Conservation (phyloP, 2,797 vertebrate genomes). For the Enteromius trimaculatus region DNA sequence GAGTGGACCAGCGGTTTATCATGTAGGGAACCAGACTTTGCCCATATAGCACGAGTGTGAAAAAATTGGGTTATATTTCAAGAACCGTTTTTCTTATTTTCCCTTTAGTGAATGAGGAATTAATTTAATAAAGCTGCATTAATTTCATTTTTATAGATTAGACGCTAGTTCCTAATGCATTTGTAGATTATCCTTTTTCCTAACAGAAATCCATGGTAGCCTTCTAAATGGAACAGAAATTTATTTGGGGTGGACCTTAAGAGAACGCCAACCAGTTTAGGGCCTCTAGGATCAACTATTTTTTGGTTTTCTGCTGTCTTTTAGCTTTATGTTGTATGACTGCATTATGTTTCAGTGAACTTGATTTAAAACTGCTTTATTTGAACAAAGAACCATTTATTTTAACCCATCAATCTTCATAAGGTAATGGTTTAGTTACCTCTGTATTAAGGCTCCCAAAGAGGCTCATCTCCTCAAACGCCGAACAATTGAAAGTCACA, state of each 20-base stretch:
- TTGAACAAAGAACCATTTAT: not conserved
- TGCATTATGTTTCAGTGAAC: not conserved
- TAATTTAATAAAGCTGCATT: too few species aligned
- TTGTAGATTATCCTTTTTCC: not conserved
- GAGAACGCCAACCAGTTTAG: not conserved
- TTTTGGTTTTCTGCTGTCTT: not conserved
- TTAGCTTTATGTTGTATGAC: not conserved
- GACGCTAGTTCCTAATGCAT: not conserved
- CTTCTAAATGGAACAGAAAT: not conserved
- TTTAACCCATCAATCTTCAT: not conserved
- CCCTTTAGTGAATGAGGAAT: too few species aligned
- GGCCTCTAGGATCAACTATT: not conserved
- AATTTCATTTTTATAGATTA: too few species aligned
- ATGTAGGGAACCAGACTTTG: not conserved
- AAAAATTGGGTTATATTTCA: not conserved
- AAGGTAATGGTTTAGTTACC: too few species aligned
- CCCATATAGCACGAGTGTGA: not conserved
- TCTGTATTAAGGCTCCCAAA: not conserved
- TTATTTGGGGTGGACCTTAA: not conserved
- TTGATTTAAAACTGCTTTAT: not conserved
- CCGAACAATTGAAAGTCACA: not conserved
- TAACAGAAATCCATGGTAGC: too few species aligned
- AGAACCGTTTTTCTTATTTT: too few species aligned
- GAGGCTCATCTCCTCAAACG: accelerated
- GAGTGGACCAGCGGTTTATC: not conserved